A percentile compares a stretch with the other conserved stretches of the same genome.
Evolutionary conservation across 2,797 vertebrate genomes (phyloP).

Genomic region (Gallirallus australis): DNA sequence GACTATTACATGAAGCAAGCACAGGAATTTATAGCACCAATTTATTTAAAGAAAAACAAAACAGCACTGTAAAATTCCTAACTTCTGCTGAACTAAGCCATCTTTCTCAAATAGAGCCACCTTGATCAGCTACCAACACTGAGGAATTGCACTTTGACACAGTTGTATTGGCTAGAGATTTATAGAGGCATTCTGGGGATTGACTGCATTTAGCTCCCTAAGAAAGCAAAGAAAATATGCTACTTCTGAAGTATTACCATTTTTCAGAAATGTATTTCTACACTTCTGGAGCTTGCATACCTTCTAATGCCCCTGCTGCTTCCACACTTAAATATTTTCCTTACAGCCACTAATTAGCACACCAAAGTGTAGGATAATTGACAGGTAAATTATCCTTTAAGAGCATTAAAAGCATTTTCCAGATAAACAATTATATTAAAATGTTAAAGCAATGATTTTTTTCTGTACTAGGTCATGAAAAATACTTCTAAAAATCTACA

Average conservation of each 20-base stretch:
- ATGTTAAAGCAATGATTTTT: conserved; percentile 39
- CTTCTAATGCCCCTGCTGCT: conserved; percentile 1
- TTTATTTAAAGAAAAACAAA: neutral
- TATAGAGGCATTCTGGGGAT: neutral
- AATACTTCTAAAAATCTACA: conserved; percentile 53
- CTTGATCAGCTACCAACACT: neutral
- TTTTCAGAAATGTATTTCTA: neutral
- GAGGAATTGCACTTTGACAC: neutral
- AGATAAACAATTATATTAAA: conserved; percentile 73
- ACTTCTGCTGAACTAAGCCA: neutral
- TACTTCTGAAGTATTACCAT: neutral
- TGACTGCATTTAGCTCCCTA: neutral
- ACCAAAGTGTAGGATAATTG: conserved; percentile 65
- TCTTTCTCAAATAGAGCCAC: neutral
- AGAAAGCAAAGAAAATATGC: neutral
- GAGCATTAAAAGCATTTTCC: conserved; percentile 69
- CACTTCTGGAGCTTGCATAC: neutral
- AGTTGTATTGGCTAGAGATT: neutral
- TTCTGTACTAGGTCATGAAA: conserved; percentile 50
- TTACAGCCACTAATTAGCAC: conserved; percentile 75
- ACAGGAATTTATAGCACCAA: neutral
- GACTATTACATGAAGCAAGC: neutral
- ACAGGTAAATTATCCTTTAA: conserved; percentile 79
- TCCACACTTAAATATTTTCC: conserved; percentile 71
- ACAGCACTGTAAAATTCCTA: neutral